These are phyloP conservation scores for Condylura cristata DNA, from an alignment of 2,113 vertebrate species.

Conservation along the genomic window DNA sequence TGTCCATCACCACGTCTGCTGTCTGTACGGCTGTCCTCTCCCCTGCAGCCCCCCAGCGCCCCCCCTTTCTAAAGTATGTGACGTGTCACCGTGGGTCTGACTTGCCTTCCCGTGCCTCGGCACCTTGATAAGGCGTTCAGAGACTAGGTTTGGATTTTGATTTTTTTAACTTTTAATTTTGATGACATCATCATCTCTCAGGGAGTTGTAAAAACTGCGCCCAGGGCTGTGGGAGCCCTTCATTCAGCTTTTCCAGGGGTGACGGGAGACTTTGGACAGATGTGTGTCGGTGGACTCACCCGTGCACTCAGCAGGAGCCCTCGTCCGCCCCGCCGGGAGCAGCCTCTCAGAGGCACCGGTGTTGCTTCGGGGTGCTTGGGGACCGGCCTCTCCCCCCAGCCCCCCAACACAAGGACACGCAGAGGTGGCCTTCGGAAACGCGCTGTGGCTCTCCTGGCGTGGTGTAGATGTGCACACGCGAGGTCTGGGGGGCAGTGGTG, in stretches of 20 bases:
- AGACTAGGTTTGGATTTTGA: neutral
- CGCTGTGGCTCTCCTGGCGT: too few relatives aligned
- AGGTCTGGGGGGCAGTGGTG: neutral
- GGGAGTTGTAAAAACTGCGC: neutral
- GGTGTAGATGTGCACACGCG: fast-evolving
- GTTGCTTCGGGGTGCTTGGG: neutral
- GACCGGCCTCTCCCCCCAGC: too few relatives aligned
- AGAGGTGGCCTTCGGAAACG: neutral
- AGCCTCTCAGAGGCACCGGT: neutral
- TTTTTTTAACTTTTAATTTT: neutral
- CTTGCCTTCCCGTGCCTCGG: neutral
- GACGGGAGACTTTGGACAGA: neutral
- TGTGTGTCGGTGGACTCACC: neutral
- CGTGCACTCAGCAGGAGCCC: fast-evolving
- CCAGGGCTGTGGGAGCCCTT: neutral
- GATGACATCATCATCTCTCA: too few relatives aligned
- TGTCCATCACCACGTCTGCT: fast-evolving
- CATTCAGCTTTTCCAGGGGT: fast-evolving
- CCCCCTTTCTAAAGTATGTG: neutral
- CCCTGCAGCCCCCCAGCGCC: fast-evolving
- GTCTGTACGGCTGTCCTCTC: fast-evolving
- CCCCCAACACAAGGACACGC: fast-evolving
- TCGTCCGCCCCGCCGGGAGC: neutral
- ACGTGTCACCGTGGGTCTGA: too few relatives aligned
- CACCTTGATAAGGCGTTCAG: neutral